Conservation (phyloP, 1,140 invertebrate species). For the Thereuonema tuberculata region DNA sequence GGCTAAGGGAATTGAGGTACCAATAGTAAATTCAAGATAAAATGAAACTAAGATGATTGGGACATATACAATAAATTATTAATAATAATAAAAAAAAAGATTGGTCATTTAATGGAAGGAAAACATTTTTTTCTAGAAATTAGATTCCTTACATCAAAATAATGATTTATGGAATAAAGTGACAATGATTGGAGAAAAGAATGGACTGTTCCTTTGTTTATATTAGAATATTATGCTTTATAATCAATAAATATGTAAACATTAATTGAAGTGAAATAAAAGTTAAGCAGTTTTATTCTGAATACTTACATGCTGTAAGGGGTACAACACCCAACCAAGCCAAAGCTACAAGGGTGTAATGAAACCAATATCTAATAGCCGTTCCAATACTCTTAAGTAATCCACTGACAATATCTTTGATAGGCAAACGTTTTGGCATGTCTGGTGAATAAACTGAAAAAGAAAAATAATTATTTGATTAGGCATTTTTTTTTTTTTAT, state of each 20-base stretch:
- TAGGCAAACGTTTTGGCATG: constrained; percentile 90
- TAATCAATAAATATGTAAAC: not conserved
- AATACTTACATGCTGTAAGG: constrained; percentile 66
- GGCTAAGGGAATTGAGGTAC: no score
- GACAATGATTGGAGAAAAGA: no score
- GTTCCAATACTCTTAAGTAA: constrained; percentile 75
- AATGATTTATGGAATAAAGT: no score
- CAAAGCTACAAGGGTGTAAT: constrained; percentile 85
- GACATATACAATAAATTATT: no score
- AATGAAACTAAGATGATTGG: no score
- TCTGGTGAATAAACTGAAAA: constrained; percentile 82
- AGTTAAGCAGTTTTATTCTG: constrained; percentile 1
- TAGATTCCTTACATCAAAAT: no score
- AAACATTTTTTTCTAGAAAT: no score
- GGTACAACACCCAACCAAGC: constrained; percentile 98
- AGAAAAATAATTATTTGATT: constrained; percentile 12
- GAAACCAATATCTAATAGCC: constrained; percentile 88
- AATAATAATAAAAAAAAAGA: no score
- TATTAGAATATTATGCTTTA: not conserved
- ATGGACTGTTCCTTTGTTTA: no score
- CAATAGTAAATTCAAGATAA: no score
- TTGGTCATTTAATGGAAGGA: no score
- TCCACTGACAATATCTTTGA: constrained; percentile 77
- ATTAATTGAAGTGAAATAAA: not conserved
- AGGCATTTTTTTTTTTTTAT: no score